A percentile compares a stretch with the other conserved stretches of the same genome.
phyloP scores from a whole-genome alignment of 2,888 invertebrate species.

The Latrodectus elegans region DNA sequence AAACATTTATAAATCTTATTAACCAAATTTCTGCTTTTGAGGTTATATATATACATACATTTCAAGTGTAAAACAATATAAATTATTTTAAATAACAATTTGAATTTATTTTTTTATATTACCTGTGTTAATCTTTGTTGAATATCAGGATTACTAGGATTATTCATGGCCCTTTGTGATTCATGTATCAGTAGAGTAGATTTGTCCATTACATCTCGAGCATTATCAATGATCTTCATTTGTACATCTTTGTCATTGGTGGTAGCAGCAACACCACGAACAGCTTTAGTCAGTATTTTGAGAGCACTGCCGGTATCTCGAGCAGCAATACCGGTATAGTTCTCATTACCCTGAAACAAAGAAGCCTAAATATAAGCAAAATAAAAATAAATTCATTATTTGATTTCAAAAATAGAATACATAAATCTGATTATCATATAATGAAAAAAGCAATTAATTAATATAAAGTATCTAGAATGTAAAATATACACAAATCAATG shows the following conservation, averaged over 20 bases:
- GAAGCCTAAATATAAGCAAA: neutral
- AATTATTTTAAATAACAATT: neutral
- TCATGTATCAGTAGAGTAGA: slow-evolving; percentile 87
- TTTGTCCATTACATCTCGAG: slow-evolving; percentile 86
- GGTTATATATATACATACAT: neutral
- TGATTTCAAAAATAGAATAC: neutral
- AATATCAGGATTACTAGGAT: slow-evolving; percentile 80
- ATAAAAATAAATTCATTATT: neutral
- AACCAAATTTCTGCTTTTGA: neutral
- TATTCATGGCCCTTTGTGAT: slow-evolving; percentile 84
- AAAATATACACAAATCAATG: too few species aligned
- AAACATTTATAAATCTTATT: neutral
- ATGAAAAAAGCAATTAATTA: too few species aligned
- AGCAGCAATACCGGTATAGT: slow-evolving; percentile 87
- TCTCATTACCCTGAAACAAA: slow-evolving; percentile 80
- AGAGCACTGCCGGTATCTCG: slow-evolving; percentile 86
- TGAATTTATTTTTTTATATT: neutral
- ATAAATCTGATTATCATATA: too few species aligned
- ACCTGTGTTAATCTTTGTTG: slow-evolving; percentile 82
- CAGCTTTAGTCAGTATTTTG: slow-evolving; percentile 83
- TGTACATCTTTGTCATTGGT: slow-evolving; percentile 79
- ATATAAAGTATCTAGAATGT: too few species aligned
- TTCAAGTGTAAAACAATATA: neutral
- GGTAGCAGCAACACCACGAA: slow-evolving; percentile 86
- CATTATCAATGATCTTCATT: slow-evolving; percentile 77